These are phyloP conservation scores for Myripristis jacobus DNA, from an alignment of 2,797 vertebrate genomes.

Conservation along the genomic window DNA sequence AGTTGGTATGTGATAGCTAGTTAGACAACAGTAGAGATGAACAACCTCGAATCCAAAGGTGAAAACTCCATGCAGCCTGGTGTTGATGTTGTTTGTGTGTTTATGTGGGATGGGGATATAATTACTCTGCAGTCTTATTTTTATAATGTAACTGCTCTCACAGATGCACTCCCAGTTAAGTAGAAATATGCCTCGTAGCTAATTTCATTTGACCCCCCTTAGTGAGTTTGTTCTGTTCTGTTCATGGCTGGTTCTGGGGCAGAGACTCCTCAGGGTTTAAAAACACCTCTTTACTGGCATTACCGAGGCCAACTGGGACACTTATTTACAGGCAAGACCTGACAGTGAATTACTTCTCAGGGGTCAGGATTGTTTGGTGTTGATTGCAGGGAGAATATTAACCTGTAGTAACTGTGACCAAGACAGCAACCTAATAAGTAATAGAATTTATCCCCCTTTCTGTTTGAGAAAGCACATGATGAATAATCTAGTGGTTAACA, in stretches of 20 bases:
- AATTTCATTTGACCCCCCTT: neutral
- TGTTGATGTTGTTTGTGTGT: too few species aligned
- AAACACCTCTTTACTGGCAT: neutral
- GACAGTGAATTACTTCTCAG: neutral
- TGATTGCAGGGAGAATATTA: too few species aligned
- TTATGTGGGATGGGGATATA: too few species aligned
- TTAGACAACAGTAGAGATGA: slow-evolving; percentile 45
- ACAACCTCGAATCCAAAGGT: neutral
- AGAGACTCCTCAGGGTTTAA: neutral
- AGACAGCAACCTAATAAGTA: neutral
- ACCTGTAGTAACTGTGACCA: too few species aligned
- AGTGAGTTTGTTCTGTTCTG: neutral
- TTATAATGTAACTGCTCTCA: too few species aligned
- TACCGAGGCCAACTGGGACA: neutral
- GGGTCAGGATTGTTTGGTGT: too few species aligned
- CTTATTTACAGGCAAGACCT: slow-evolving; percentile 6
- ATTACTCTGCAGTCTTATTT: too few species aligned
- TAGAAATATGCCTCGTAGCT: neutral
- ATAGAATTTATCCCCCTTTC: neutral
- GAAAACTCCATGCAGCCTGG: neutral
- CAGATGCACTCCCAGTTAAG: too few species aligned
- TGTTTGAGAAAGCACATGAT: neutral
- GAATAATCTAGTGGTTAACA: neutral
- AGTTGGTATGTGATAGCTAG: slow-evolving; percentile 30
- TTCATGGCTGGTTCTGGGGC: neutral